Conservation (phyloP, 35 echinoderm and acorn worm genomes). For the Lytechinus variegatus region DNA sequence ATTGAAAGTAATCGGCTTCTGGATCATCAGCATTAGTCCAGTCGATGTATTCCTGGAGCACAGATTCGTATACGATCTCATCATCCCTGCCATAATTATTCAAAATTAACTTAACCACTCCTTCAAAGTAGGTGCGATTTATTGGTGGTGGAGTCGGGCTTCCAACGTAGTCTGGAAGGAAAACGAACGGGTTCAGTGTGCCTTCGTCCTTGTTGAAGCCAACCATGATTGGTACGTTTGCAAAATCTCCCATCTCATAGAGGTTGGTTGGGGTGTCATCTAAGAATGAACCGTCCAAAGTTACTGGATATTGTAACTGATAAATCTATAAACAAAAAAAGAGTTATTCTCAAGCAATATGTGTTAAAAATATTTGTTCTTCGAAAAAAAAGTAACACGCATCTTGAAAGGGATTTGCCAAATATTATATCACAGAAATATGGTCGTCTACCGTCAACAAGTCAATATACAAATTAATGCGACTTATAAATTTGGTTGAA, state of each 20-base stretch:
- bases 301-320: conserved; percentile 41
- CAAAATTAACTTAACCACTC: conserved; percentile 21
- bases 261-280: conserved; percentile 61
- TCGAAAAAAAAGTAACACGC: neutral
- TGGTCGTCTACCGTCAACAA: too few species aligned
- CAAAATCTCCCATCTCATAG: conserved; percentile 55
- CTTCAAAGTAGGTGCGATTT: conserved; percentile 35
- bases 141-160: neutral
- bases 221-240: conserved; percentile 59
- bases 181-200: conserved; percentile 42
- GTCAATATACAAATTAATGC: too few species aligned
- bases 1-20: conserved; percentile 47
- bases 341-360: neutral
- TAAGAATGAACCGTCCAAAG: conserved; percentile 69
- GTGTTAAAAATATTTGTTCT: neutral
- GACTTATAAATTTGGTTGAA: too few species aligned
- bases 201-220: conserved; percentile 79
- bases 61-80: conserved; percentile 42
- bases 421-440: neutral
- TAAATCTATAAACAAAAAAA: conserved; percentile 29
- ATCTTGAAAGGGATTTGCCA: neutral
- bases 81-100: conserved; percentile 36
- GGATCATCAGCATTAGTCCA: conserved; percentile 61
- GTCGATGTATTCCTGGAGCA: conserved; percentile 66
- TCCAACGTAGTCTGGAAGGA: conserved; percentile 30